Evolutionary conservation across 2,113 vertebrate species (phyloP), one percentile per base, ranked within the genome.

Genomic region (Crotalus tigris): DNA sequence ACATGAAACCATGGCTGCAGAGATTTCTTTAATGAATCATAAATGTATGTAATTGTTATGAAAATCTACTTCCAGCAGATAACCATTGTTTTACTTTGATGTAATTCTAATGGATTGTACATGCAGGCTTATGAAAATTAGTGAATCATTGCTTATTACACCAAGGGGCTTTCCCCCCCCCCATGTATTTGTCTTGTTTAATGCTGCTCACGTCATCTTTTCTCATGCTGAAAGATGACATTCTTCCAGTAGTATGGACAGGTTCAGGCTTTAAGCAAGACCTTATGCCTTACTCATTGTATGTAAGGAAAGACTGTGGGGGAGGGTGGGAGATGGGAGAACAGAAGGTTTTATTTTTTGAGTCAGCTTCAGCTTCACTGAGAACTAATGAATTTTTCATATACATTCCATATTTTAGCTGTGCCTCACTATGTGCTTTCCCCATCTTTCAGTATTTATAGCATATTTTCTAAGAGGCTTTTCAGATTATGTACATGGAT

Each of bases 71-170:
- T 94, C 93, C 26, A 15, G 93, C 93, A 85, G 92, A 90, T 91
- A 93, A 54, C 89, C 92, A 87, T 96, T 97, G 96, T 93, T 96
- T 94, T 95, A 95, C 29, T 69, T 69, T 69, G 61, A 69, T 69
- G 29, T 29, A 75, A 94, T 69, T 69, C 29, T 13, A 12, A n/a
- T 69, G 61, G 61, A 69, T 92, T 86, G 44, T 96, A n/a, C 95
- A 96, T 97, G 89, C 95, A 96, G 92, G 49, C 90, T 94, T 95
- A 97, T 96, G 97, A 98, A 96, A 96, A 96, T 95, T 29, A 1
- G 96, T 98, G 97, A 97, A 98, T 98, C 98, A 97, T 97, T 97
- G 97, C 97, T 98, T 97, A 97, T 97, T 97, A 93, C 95, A 97
- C 94, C 95, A 96, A 97, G 97, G 98, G 97, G 46, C 46, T 46